Evolutionary conservation across 2,888 invertebrate species (phyloP), one percentile per base, ranked within the genome.

Genomic region (Erebia epiphron): DNA sequence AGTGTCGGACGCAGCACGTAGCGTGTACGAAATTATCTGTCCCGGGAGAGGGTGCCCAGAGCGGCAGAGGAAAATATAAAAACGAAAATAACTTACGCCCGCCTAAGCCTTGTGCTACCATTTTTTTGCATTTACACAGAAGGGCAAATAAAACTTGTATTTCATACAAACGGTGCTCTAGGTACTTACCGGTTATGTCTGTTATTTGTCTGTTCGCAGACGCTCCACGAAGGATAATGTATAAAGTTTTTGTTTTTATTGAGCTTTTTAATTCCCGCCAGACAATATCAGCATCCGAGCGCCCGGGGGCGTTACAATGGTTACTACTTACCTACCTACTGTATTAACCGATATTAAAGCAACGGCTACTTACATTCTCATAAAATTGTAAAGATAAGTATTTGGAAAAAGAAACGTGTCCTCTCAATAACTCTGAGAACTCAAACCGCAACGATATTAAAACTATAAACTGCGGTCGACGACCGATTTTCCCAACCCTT

Each of bases 401-500:
- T 89, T 89, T 85, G 85, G 83, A 88, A 83, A 86, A 84, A 18
- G 85, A 85, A 86, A 74, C 83, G 82, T 86, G 89, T 87, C 82
- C 80, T 78, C 77, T 76, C 82, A 80, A 85, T 90, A 90, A 88
- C 83, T 89, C 83, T 78, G 77, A 80, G 83, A 84, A 82, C 87
- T 82, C 84, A 83, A 81, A 85, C 86, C 86, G 83, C 86, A 83
- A 66, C 87, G 88, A 91, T 92, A 92, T 92, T 91, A 92, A 91
- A 92, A 92, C 91, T 90, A 92, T 92, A 91, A 92, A 92, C 86
- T 89, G 89, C 79, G 86, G 87, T 82, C 81, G 82, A 82, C 85
- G 83, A 86, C 85, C 89, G 85, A 86, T 85, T 83, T 79, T 79
- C 83, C 80, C 75, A 75, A 82, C 83, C 81, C 79, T 78, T 80